phyloP scores from a whole-genome alignment of 2,797 vertebrate species.

The Xiphophorus birchmanni region DNA sequence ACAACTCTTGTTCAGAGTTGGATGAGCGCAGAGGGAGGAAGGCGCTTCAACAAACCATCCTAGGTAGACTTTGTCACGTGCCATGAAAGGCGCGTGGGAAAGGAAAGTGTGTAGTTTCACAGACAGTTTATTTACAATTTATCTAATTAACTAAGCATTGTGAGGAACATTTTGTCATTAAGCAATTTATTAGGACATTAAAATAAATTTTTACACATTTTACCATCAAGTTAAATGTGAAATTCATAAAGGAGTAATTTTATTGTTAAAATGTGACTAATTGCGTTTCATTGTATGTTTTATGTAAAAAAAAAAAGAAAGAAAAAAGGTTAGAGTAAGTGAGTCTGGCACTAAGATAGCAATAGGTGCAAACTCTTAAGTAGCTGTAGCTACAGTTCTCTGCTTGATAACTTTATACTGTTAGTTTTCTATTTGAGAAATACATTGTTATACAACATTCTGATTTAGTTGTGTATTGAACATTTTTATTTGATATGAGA shows the following conservation, averaged over 20 bases:
- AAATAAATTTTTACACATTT: not conserved
- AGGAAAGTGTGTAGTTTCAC: no score
- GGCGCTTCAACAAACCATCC: no score
- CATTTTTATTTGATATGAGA: not conserved
- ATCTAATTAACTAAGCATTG: no score
- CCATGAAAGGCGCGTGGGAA: no score
- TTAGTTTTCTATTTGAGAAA: slow-evolving; percentile 1
- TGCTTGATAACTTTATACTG: not conserved
- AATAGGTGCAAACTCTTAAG: not conserved
- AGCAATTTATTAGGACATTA: not conserved
- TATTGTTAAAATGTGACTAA: not conserved
- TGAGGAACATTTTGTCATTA: no score
- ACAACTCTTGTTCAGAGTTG: no score
- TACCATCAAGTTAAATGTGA: not conserved
- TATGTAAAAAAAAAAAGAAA: not conserved
- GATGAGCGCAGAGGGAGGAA: no score
- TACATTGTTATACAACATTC: not conserved
- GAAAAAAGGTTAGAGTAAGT: not conserved
- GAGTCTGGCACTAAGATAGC: not conserved
- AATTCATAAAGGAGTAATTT: not conserved
- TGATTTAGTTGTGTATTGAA: not conserved
- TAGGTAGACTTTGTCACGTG: no score
- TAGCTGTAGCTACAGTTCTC: not conserved
- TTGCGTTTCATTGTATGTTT: not conserved
- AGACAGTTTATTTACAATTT: no score